Conservation (phyloP, 2,797 vertebrate genomes). For the Vespertilio murinus region DNA sequence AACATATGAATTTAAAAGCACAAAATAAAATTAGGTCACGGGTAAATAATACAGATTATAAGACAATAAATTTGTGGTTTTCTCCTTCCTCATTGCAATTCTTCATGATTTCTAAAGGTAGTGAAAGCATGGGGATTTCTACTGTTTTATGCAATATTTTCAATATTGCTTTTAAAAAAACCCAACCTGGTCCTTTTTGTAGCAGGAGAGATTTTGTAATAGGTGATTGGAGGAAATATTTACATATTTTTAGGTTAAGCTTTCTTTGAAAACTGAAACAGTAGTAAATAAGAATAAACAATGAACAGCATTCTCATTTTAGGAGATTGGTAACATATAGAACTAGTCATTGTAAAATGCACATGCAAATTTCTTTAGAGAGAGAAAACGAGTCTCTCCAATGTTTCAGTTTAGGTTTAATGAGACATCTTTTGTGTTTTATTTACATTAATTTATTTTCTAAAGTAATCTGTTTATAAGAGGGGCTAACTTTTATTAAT, state of each 20-base stretch:
- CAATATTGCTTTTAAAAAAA: not conserved
- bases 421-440: slow-evolving; percentile 14
- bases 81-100: not conserved
- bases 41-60: not conserved
- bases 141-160: not conserved
- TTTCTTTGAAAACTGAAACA: slow-evolving; percentile 31
- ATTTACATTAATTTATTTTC: slow-evolving; percentile 37
- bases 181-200: not conserved
- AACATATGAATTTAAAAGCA: slow-evolving; percentile 10
- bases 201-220: not conserved
- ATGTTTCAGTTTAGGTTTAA: not conserved
- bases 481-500: slow-evolving; percentile 9
- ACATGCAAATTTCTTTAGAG: not conserved
- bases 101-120: not conserved
- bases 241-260: slow-evolving; percentile 17
- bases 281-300: not conserved
- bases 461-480: slow-evolving; percentile 15
- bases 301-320: not conserved
- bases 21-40: slow-evolving; percentile 25
- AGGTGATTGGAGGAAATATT: not conserved
- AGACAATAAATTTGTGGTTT: not conserved
- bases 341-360: not conserved
- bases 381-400: not conserved
- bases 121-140: not conserved
- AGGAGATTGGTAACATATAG: not conserved